Conservation (phyloP, 1,140 invertebrate genomes). For the Aporrectodea caliginosa region DNA sequence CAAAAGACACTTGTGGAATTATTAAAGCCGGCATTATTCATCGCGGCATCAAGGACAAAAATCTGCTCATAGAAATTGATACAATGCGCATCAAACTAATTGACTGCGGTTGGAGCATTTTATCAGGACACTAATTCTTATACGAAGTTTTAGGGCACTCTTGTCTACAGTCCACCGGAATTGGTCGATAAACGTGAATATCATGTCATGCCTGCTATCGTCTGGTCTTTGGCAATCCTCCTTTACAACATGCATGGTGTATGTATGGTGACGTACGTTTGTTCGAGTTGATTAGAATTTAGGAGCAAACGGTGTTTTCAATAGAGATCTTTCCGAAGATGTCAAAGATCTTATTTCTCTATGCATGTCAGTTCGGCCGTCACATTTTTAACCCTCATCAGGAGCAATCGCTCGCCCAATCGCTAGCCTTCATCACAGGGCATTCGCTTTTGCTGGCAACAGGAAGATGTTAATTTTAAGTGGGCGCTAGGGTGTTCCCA, state of each 20-base stretch:
- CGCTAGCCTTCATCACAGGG: too few species aligned
- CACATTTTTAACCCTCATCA: too few species aligned
- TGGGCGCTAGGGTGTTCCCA: too few species aligned
- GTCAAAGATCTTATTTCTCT: too few species aligned
- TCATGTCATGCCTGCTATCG: slow-evolving; percentile 62
- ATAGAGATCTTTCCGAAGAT: slow-evolving; percentile 16
- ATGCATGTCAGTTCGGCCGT: too few species aligned
- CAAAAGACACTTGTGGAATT: slow-evolving; percentile 51
- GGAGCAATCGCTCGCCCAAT: too few species aligned
- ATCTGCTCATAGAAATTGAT: slow-evolving; percentile 64
- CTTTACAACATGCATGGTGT: slow-evolving; percentile 70
- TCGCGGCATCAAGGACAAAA: slow-evolving; percentile 69
- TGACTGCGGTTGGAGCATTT: slow-evolving; percentile 67
- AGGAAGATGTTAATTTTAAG: too few species aligned
- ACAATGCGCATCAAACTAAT: slow-evolving; percentile 61
- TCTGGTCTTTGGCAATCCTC: slow-evolving; percentile 69
- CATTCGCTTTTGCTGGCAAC: too few species aligned
- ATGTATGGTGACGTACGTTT: slow-evolving; percentile 70
- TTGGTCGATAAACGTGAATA: slow-evolving; percentile 63
- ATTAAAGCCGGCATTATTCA: slow-evolving; percentile 58
- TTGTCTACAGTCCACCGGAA: not conserved
- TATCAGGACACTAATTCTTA: slow-evolving; percentile 62
- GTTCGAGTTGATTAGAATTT: slow-evolving; percentile 67
- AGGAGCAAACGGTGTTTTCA: slow-evolving; percentile 44
- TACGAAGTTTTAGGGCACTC: slow-evolving; percentile 67